Conservation (phyloP, 2,888 invertebrate species). For the Uropetala carovei region DNA sequence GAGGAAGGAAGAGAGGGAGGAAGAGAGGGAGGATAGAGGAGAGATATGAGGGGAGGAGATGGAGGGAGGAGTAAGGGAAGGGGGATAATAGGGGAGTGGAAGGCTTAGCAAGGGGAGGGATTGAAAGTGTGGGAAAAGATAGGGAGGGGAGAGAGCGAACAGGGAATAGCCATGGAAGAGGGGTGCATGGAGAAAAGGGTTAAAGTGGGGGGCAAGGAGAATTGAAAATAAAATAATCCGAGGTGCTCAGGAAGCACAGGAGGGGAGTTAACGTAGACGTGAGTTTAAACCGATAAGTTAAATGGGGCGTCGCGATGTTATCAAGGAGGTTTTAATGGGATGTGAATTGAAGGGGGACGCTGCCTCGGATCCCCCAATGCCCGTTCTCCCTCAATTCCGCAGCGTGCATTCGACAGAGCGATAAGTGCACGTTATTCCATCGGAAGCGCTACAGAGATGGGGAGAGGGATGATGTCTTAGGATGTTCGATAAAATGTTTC, state of each 20-base stretch:
- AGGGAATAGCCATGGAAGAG: background rate
- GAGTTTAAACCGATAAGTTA: constrained; percentile 9
- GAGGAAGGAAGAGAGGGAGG: too few relatives aligned
- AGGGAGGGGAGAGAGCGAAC: background rate
- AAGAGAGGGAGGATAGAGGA: too few relatives aligned
- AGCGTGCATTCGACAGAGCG: background rate
- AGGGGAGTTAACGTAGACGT: background rate
- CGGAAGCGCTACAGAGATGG: too few relatives aligned
- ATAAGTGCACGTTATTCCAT: background rate
- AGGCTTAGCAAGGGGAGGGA: too few relatives aligned
- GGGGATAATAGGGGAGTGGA: too few relatives aligned
- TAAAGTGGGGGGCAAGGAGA: background rate
- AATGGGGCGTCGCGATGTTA: background rate
- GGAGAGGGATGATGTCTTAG: too few relatives aligned
- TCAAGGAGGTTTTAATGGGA: constrained; percentile 19
- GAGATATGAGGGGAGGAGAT: too few relatives aligned
- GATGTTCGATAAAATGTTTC: too few relatives aligned
- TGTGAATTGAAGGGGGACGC: background rate
- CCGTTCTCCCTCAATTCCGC: background rate
- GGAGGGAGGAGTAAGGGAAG: too few relatives aligned
- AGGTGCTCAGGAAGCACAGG: too few relatives aligned
- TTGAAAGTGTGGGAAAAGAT: background rate
- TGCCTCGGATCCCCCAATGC: background rate
- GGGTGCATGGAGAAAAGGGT: background rate
- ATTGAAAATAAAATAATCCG: background rate